Base-by-base conservation (phyloP, 2,888 invertebrate genomes). In the Tipula helvola region DNA sequence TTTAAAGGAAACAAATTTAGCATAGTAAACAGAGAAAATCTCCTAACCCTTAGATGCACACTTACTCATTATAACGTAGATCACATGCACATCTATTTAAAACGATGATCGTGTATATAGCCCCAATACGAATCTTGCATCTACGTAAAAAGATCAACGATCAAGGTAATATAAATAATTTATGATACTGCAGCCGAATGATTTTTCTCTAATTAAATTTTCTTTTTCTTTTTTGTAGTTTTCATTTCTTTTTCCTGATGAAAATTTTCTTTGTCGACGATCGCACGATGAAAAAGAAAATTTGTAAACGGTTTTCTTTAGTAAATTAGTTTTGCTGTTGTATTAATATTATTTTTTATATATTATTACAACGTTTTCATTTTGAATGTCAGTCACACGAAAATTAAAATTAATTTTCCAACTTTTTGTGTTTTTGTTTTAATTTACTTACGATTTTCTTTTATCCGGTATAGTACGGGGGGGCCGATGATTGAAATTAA, bases 111-210 rank as follows among this genome's bases (percentile, higher is more conserved):
- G 16, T 39, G 39, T 52, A 16, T 47, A n/a, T 16, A n/a, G 52
- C 16, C 16, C 18, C 52, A 52, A 12, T 52, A 52, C n/a, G 52
- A 52, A 39, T 52, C 52, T 4, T 16, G 5, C 52, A 71, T 71
- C 71, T 10, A 71, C 71, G 71, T 71, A 71, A 71, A 71, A 71
- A 71, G 71, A 71, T 71, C 71, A 71, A 71, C 71, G 71, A 28
- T 71, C 71, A 71, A 71, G 71, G 71, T 71, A 71, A 71, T 71
- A 71, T 71, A 71, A 71, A 71, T 71, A 71, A 71, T 71, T 71
- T 71, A 71, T 71, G 71, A 71, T 71, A 8, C 28, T 71, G 28
- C 71, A 71, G 5, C 28, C 52, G 10, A 18, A 71, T 71, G 71
- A 71, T 71, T 71, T 71, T 71, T 71, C 71, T 28, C 28, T 28